Percentiles rank a stretch among this genome's conserved stretches.
Conservation (phyloP, 2,113 vertebrate genomes). For the Pelusios castaneus region DNA sequence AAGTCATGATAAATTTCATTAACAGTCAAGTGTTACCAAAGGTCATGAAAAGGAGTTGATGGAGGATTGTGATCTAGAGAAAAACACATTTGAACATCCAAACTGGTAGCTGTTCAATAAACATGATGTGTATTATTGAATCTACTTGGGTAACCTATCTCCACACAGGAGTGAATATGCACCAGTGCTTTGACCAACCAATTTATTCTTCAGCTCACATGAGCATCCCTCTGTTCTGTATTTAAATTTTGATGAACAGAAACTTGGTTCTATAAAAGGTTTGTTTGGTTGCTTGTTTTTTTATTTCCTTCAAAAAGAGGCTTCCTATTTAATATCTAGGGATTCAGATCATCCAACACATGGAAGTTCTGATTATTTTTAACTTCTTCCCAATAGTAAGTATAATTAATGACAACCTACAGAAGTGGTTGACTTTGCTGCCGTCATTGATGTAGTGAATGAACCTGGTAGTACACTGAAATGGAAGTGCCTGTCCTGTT, state of each 20-base stretch:
- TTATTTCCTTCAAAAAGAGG: not conserved
- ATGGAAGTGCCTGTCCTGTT: not conserved
- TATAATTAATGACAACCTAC: not conserved
- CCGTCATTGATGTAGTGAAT: not conserved
- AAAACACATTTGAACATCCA: not conserved
- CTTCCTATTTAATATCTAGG: not conserved
- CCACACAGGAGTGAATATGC: not conserved
- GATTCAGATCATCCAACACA: not conserved
- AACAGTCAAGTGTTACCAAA: not conserved
- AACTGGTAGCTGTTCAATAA: conserved; percentile 30
- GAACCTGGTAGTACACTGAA: not conserved
- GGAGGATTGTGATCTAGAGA: not conserved
- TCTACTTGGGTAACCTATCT: not conserved
- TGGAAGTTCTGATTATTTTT: not conserved
- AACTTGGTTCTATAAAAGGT: not conserved
- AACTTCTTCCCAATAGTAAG: not conserved
- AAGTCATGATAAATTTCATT: not conserved
- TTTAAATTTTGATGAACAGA: conserved; percentile 1
- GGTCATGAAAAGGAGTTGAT: conserved; percentile 24
- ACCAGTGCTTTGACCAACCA: not conserved
- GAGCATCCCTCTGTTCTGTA: not conserved
- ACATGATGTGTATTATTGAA: conserved; percentile 21
- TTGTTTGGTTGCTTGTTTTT: too few species aligned
- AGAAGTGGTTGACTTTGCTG: not conserved
- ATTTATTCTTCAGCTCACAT: not conserved